Evolutionary conservation across 2,888 invertebrate species (phyloP), one percentile per base, ranked within the genome.

Genomic region (Nomada goodeniana): DNA sequence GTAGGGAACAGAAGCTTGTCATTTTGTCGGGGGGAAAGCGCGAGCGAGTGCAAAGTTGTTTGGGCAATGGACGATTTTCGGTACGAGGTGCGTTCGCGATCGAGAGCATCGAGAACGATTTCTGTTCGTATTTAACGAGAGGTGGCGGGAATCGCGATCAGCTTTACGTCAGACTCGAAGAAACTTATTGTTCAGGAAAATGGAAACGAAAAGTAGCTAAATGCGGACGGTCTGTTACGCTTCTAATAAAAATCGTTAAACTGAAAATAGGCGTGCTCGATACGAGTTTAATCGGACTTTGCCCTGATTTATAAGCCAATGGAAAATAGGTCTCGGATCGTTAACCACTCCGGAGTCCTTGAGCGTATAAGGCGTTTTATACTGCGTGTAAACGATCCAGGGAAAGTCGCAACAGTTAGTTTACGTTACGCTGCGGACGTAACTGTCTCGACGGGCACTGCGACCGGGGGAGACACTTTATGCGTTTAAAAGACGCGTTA

Each of bases 251-350:
- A 76, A 82, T 70, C 69, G 72, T 81, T 73, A 70, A 59, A 73
- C 76, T 82, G 60, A 57, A 81, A 82, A 76, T 81, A 81, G 81
- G 68, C 55, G 67, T 60, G 61, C 72, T 69, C 71, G 72, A 75
- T 72, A 63, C 47, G 55, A 79, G 75, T 70, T 78, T 72, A 70
- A 82, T 75, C 72, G 82, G 60, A 76, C 79, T 75, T 79, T 67
- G 82, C 64, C 72, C 82, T 76, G 83, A 78, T 79, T 82, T 76
- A 69, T 60, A 82, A 72, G 64, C 74, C 67, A 83, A 83, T 82
- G 82, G 82, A 79, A 76, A 82, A 82, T 82, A 71, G 83, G 60
- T 79, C 75, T 75, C 72, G 83, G 77, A 82, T 82, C 77, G 83
- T 82, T 79, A 76, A 79, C 79, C 82, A 72, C 72, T 76, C 82